Evolutionary conservation across 1,140 invertebrate species (phyloP).

Genomic region (Drosophila orena): DNA sequence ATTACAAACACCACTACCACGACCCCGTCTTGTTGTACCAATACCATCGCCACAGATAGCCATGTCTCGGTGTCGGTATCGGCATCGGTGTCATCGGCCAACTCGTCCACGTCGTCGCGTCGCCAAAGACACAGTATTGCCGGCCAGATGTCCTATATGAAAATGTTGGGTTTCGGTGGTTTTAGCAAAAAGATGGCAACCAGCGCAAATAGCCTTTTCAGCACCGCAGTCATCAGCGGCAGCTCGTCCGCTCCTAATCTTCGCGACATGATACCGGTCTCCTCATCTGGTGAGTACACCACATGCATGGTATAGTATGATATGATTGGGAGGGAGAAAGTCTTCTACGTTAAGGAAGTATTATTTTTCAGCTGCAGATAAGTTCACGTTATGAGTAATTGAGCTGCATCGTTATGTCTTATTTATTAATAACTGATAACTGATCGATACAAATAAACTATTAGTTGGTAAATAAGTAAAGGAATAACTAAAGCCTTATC

Average conservation of each 20-base stretch:
- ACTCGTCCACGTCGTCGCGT: constrained; percentile 87
- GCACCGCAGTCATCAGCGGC: constrained; percentile 96
- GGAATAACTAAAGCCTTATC: no score
- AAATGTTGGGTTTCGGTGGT: constrained; percentile 91
- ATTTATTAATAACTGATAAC: no score
- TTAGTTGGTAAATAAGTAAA: no score
- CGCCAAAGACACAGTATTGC: constrained; percentile 96
- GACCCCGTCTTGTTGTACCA: constrained; percentile 57
- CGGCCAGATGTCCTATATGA: constrained; percentile 96
- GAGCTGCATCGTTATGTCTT: no score
- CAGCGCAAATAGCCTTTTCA: constrained; percentile 93
- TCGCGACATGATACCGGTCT: constrained; percentile 92
- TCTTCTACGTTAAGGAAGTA: no score
- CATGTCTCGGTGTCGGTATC: constrained; percentile 74
- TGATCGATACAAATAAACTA: no score
- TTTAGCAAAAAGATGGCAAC: constrained; percentile 89
- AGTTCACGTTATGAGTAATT: no score
- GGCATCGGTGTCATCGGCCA: constrained; percentile 76
- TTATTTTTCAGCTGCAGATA: no score
- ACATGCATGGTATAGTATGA: no score
- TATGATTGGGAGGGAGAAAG: no score
- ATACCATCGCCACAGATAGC: constrained; percentile 81
- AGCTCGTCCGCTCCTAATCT: constrained; percentile 96
- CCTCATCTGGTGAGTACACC: constrained; percentile 88
- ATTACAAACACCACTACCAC: constrained; percentile 35